Percentiles rank a stretch among this genome's conserved stretches.
Conservation (phyloP, 2,797 vertebrate species). For the Stomatorhinus walkeri region DNA sequence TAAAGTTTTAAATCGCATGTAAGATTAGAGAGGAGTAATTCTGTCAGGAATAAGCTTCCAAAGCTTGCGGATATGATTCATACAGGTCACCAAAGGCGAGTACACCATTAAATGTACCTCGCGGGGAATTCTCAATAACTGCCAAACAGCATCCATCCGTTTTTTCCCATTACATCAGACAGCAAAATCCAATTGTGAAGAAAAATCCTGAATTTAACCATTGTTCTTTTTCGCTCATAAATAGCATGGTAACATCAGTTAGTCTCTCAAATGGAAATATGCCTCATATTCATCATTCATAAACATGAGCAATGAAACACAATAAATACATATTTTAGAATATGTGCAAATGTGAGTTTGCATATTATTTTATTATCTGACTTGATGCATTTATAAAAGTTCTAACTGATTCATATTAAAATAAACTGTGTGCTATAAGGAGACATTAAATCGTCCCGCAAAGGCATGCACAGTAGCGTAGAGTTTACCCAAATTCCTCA, state of each 20-base stretch:
- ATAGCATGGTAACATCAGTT: neutral
- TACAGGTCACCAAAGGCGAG: slow-evolving; percentile 1
- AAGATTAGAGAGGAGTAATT: slow-evolving; percentile 26
- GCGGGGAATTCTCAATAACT: neutral
- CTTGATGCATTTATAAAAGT: neutral
- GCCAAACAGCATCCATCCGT: neutral
- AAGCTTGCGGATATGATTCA: slow-evolving; percentile 16
- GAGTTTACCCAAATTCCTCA: neutral
- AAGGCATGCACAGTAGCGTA: neutral
- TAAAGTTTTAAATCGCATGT: slow-evolving; percentile 30
- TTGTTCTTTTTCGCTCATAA: neutral
- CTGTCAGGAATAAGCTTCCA: slow-evolving; percentile 20
- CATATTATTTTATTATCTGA: neutral
- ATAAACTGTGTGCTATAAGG: neutral
- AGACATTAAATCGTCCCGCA: neutral
- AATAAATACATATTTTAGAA: neutral
- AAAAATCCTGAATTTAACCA: neutral
- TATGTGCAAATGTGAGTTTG: neutral
- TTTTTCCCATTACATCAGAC: neutral
- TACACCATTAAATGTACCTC: neutral
- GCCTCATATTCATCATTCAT: neutral
- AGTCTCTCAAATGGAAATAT: neutral
- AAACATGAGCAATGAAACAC: neutral
- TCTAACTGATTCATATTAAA: neutral
- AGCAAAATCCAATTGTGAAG: neutral